Evolutionary conservation across 2,888 invertebrate genomes (phyloP).

Genomic region (Euzophera pinguis): DNA sequence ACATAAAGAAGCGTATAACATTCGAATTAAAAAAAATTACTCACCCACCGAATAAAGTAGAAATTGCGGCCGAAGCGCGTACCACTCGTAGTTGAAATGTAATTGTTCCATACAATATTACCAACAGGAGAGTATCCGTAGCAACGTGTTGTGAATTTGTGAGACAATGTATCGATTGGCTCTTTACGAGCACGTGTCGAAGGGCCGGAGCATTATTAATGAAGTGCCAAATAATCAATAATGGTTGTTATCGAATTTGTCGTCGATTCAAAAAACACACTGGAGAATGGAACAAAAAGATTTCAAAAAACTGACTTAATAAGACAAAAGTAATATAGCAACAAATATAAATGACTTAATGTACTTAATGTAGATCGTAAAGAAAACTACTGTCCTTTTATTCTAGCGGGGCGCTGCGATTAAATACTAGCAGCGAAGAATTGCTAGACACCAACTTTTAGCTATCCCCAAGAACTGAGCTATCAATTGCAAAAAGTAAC

Average conservation of each 20-base stretch:
- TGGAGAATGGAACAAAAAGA: too few species aligned
- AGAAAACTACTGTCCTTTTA: too few species aligned
- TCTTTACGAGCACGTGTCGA: conserved; percentile 16
- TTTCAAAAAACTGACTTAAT: too few species aligned
- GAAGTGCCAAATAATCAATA: not conserved
- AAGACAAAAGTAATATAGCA: too few species aligned
- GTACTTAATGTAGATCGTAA: too few species aligned
- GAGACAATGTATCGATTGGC: conserved; percentile 21
- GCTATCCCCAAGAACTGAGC: too few species aligned
- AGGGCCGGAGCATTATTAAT: conserved; percentile 4
- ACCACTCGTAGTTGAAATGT: conserved; percentile 2
- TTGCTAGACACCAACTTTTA: too few species aligned
- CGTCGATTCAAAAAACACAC: not conserved
- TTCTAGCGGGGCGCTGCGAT: too few species aligned
- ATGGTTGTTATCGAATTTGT: not conserved
- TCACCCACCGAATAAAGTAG: not conserved
- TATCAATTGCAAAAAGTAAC: too few species aligned
- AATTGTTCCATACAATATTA: not conserved
- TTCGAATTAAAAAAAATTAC: not conserved
- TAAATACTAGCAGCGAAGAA: too few species aligned
- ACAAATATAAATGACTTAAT: too few species aligned
- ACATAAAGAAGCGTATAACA: not conserved
- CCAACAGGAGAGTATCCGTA: conserved; percentile 22
- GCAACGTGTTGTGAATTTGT: conserved; percentile 15
- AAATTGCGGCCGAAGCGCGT: not conserved